phyloP scores from a whole-genome alignment of 2,797 vertebrate species.

The Taenioides sp. region DNA sequence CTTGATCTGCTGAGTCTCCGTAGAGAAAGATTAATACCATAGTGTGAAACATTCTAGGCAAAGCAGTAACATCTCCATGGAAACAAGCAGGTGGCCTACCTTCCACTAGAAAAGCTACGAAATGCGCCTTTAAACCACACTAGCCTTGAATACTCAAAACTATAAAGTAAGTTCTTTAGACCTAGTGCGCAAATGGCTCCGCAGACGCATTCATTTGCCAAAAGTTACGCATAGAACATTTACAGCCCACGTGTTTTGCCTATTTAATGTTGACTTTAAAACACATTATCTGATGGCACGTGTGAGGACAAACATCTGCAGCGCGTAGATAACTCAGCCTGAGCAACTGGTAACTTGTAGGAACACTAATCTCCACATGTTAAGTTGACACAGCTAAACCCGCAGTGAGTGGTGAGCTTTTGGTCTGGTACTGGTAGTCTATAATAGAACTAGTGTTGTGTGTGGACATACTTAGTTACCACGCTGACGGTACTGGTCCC shows the following conservation, averaged over 20 bases:
- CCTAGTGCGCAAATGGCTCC: no score
- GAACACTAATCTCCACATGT: slow-evolving; percentile 7
- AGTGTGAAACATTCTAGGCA: not conserved
- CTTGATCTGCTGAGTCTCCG: no score
- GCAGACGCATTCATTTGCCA: not conserved
- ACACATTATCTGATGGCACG: not conserved
- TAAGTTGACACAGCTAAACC: not conserved
- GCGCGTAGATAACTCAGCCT: slow-evolving; percentile 9
- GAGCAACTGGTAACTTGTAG: slow-evolving; percentile 1
- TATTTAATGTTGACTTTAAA: not conserved
- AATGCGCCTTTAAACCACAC: not conserved
- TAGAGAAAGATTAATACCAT: not conserved
- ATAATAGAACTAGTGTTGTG: slow-evolving; percentile 19
- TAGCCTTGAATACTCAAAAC: not conserved
- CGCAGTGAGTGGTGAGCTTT: not conserved
- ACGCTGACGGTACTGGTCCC: slow-evolving; percentile 50
- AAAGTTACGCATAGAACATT: not conserved
- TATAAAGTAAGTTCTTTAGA: no score
- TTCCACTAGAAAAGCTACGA: no score
- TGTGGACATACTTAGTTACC: slow-evolving; percentile 62
- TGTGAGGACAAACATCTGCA: slow-evolving; percentile 14
- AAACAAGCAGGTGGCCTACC: no score
- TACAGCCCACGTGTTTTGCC: not conserved
- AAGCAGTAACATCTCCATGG: not conserved
- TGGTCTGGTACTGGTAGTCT: not conserved